Conservation (phyloP, 2,888 invertebrate genomes). For the Reticulitermes lucifugus region DNA sequence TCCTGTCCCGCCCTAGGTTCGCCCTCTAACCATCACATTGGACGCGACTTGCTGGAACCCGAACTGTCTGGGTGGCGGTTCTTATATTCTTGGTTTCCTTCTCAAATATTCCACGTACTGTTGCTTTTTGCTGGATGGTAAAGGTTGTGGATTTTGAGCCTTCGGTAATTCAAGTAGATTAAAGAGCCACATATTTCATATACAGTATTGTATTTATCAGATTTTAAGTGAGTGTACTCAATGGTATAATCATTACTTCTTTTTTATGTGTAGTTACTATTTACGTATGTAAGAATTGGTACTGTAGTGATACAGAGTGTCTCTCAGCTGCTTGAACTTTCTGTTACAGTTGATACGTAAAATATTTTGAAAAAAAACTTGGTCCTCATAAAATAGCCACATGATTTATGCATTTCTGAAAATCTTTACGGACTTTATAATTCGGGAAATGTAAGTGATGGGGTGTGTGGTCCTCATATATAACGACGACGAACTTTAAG, state of each 20-base stretch:
- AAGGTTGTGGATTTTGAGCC: conserved; percentile 10
- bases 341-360: no score
- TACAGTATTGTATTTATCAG: neutral
- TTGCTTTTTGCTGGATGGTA: conserved; percentile 1
- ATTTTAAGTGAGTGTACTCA: neutral
- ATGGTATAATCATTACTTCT: neutral
- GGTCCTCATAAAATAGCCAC: no score
- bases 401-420: no score
- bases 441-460: no score
- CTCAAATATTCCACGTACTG: neutral
- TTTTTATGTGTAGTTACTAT: neutral
- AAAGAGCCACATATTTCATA: conserved; percentile 9
- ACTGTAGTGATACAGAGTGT: neutral
- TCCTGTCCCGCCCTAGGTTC: no score
- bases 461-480: no score
- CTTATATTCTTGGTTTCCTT: neutral
- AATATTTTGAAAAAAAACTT: no score
- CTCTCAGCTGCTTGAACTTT: neutral
- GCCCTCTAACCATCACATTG: neutral
- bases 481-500: no score
- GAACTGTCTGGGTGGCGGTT: neutral
- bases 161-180: conserved; percentile 4
- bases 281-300: neutral
- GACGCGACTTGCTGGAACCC: neutral
- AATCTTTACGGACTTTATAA: no score